Evolutionary conservation across 1,140 invertebrate genomes (phyloP).

Genomic region (Drosophila lacertosa): DNA sequence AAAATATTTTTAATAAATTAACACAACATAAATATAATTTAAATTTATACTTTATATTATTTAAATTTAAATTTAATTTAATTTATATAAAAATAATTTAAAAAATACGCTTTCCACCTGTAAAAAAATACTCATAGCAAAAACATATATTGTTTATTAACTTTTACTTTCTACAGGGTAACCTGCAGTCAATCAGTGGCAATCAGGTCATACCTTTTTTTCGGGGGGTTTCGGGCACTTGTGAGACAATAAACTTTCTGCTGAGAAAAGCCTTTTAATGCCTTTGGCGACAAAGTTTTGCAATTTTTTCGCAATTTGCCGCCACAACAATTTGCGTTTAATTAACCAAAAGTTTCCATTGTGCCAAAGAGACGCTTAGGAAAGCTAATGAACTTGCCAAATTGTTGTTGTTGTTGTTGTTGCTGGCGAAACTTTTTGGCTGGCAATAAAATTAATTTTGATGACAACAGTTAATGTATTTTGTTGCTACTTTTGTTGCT

Average conservation of each 20-base stretch:
- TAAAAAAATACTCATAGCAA: too few relatives aligned
- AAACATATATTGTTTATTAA: too few relatives aligned
- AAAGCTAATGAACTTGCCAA: conserved; percentile 64
- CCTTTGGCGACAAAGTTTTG: conserved; percentile 76
- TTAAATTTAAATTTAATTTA: too few relatives aligned
- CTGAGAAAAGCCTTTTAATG: conserved; percentile 77
- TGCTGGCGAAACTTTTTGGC: conserved; percentile 71
- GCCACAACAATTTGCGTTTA: conserved; percentile 82
- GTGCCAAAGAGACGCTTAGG: conserved; percentile 53
- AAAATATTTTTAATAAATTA: too few relatives aligned
- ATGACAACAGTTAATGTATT: conserved; percentile 61
- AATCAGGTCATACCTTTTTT: not conserved
- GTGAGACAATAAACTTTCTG: conserved; percentile 71
- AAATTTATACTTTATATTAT: too few relatives aligned
- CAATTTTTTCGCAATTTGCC: conserved; percentile 81
- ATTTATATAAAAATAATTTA: too few relatives aligned
- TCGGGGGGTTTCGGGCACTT: conserved; percentile 23
- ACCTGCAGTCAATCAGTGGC: not conserved
- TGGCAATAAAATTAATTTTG: conserved; percentile 81
- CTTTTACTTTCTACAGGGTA: not conserved
- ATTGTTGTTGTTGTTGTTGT: conserved; percentile 60
- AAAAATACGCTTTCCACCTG: too few relatives aligned
- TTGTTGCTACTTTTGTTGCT: conserved; percentile 3
- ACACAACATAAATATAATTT: too few relatives aligned
- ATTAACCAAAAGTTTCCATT: conserved; percentile 75